Conservation (phyloP, 2,888 invertebrate genomes). For the Gandaritis pyraliata region DNA sequence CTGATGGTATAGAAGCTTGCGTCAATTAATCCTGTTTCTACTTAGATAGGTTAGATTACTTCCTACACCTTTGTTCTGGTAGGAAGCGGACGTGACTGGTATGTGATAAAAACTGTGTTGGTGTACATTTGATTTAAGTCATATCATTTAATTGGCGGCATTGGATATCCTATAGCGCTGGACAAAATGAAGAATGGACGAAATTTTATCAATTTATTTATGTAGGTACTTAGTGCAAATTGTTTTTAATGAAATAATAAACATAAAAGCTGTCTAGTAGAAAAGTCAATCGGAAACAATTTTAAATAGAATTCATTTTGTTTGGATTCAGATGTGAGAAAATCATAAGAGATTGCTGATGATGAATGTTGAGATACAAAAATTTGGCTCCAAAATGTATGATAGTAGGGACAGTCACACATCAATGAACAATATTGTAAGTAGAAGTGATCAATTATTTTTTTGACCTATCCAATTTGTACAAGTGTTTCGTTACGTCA, state of each 20-base stretch:
- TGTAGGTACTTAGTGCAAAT: too few relatives aligned
- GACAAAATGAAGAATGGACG: neutral
- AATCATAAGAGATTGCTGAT: neutral
- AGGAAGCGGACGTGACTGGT: slow-evolving; percentile 36
- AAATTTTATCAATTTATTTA: too few relatives aligned
- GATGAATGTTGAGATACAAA: neutral
- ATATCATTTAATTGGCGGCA: neutral
- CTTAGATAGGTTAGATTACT: slow-evolving; percentile 48
- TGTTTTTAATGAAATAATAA: too few relatives aligned
- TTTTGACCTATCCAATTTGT: slow-evolving; percentile 61
- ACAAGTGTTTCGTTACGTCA: slow-evolving; percentile 63
- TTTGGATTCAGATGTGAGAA: too few relatives aligned
- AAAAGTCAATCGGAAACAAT: too few relatives aligned
- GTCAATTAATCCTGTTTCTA: slow-evolving; percentile 55
- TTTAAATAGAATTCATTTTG: too few relatives aligned
- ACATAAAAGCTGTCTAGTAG: too few relatives aligned
- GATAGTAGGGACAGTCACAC: slow-evolving; percentile 54
- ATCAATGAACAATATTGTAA: slow-evolving; percentile 48
- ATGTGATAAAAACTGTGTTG: slow-evolving; percentile 23
- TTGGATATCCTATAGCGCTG: neutral
- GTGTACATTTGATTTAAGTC: neutral
- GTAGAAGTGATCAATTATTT: slow-evolving; percentile 61
- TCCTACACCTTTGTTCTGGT: slow-evolving; percentile 52
- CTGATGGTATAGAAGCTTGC: slow-evolving; percentile 45
- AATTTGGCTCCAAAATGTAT: slow-evolving; percentile 27